These are phyloP conservation scores for Melanotus villosus DNA, from an alignment of 2,888 invertebrate genomes.

Conservation along the genomic window DNA sequence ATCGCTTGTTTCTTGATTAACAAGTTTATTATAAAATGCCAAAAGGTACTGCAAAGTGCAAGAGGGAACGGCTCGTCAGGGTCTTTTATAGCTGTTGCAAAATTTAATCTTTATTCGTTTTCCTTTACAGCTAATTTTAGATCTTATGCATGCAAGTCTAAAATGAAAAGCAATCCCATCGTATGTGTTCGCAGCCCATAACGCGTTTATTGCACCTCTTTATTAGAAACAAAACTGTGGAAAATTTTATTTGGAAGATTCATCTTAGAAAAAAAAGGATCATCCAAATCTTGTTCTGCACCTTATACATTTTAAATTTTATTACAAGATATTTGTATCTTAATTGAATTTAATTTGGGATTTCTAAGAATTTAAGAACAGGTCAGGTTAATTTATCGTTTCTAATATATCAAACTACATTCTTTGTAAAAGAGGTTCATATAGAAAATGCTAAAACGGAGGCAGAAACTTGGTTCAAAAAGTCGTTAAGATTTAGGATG, in stretches of 20 bases:
- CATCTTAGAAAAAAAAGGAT: too few species aligned
- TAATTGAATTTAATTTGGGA: background rate
- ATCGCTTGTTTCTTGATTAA: background rate
- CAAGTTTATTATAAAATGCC: slow-evolving; percentile 6
- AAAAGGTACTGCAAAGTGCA: slow-evolving; percentile 7
- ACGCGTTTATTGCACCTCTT: slow-evolving; percentile 6
- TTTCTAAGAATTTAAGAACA: background rate
- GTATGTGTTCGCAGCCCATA: background rate
- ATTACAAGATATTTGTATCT: background rate
- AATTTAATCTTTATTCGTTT: background rate
- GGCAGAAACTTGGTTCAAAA: background rate
- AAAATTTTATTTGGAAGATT: too few species aligned
- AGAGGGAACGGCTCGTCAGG: background rate
- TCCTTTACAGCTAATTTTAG: background rate
- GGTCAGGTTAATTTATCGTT: too few species aligned
- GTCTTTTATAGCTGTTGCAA: background rate
- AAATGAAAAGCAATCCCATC: background rate
- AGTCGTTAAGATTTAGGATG: background rate
- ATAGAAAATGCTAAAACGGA: background rate
- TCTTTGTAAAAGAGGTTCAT: too few species aligned
- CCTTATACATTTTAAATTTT: background rate
- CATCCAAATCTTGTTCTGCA: background rate
- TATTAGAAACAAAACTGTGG: too few species aligned
- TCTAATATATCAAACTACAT: background rate
- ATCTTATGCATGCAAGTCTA: background rate